Evolutionary conservation across 1,140 invertebrate genomes (phyloP).

Genomic region (Cyclargus thomasi): DNA sequence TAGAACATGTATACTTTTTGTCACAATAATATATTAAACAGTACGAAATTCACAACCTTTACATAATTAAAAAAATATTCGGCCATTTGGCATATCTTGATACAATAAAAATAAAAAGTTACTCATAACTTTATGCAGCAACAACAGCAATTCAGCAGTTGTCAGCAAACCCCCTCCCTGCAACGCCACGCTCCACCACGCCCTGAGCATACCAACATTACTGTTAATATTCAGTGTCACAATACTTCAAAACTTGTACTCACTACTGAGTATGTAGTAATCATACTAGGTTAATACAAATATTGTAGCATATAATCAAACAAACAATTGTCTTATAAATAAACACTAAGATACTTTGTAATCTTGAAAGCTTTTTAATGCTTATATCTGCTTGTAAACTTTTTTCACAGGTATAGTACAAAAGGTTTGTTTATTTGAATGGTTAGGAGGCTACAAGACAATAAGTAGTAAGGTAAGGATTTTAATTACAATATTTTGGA

Average conservation of each 20-base stretch:
- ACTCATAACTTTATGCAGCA: constrained; percentile 72
- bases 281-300: neutral
- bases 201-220: constrained; percentile 71
- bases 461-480: neutral
- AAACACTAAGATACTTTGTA: neutral
- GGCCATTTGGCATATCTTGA: constrained; percentile 24
- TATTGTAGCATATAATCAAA: neutral
- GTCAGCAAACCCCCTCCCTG: constrained; percentile 67
- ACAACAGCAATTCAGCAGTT: constrained; percentile 68
- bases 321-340: neutral
- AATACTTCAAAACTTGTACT: neutral
- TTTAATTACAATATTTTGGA: neutral
- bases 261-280: neutral
- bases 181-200: constrained; percentile 61
- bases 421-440: neutral
- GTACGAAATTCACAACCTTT: neutral
- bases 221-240: constrained; percentile 44
- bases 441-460: neutral
- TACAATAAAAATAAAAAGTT: constrained; percentile 69
- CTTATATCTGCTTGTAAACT: neutral
- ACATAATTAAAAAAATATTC: neutral
- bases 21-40: neutral
- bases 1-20: neutral
- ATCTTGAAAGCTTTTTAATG: neutral
- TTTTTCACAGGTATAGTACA: neutral